Conservation (phyloP, 2,888 invertebrate genomes). For the Epinotia nisella region DNA sequence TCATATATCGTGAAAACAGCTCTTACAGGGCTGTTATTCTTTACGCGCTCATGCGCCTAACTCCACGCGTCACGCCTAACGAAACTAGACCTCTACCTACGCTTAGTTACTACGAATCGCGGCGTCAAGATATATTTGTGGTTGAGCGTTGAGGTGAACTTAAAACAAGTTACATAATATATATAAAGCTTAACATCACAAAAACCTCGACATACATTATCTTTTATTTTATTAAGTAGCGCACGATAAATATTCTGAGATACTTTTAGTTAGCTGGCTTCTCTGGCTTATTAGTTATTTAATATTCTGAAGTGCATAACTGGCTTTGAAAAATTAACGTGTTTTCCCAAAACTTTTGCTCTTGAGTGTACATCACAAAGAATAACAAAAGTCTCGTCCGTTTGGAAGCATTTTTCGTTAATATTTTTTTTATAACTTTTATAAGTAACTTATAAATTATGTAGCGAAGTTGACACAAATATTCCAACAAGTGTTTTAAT, state of each 20-base stretch:
- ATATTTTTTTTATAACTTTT: not conserved
- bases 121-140: too few species aligned
- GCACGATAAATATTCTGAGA: conserved; percentile 13
- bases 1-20: conserved; percentile 34
- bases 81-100: too few species aligned
- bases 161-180: too few species aligned
- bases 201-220: not conserved
- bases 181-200: not conserved
- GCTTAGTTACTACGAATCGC: too few species aligned
- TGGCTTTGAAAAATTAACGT: not conserved
- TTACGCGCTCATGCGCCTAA: too few species aligned
- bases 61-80: too few species aligned
- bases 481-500: not conserved
- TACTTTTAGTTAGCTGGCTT: not conserved
- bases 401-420: not conserved
- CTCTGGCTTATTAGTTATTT: not conserved
- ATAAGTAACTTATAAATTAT: conserved; percentile 1
- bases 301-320: too few species aligned
- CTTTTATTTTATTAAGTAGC: not conserved
- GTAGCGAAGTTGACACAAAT: not conserved
- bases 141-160: too few species aligned
- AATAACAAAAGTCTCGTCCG: not conserved
- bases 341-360: not conserved
- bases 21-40: too few species aligned
- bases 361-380: not conserved